Base-by-base conservation (phyloP, 2,797 vertebrate species). In the Ptychobarbus kaznakovi region DNA sequence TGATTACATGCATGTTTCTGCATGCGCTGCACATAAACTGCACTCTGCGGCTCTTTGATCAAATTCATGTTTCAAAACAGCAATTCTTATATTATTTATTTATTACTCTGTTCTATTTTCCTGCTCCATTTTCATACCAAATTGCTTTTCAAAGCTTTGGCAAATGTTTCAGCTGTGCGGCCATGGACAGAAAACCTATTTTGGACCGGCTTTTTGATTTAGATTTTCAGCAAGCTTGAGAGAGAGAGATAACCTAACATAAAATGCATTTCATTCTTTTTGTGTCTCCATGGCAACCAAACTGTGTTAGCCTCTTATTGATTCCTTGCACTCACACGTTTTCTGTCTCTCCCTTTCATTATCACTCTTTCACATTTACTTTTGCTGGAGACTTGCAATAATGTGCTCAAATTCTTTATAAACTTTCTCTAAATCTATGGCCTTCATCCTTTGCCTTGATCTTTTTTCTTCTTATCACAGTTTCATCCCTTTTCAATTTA, bases 261-360 rank as follows among this genome's bases (percentile, higher is more conserved):
- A 90, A 89, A 91, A 89, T 88, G 89, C 91, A 88, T 86, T 76
- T 86, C 68, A 84, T 81, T 85, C 82, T 82, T 86, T 81, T 81
- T 53, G 49, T 85, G 80, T 89, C 40, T 88, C 88, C 88, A 89
- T 86, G 70, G 87, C 75, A 89, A 89, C 88, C 81, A 82, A 86
- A 86, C 38, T 82, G 84, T 69, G 83, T 87, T 86, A 86, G 68
- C 61, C 83, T 75, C 75, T 74, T 90, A 91, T 91, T 91, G 89
- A 87, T 81, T 83, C 68, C 70, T 70, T 46, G 75, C 65, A 77
- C 84, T 87, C 82, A 53, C 53, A 75, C 70, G 78, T 65, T 85
- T 61, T 78, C 72, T 77, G 51, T 77, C 68, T 75, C 72, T 72
- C 42, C 25, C 81, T 73, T 66, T 77, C 44, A 82, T 80, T 68